phyloP scores from a whole-genome alignment of 2,797 vertebrate genomes.

The Galagoides demidoff region DNA sequence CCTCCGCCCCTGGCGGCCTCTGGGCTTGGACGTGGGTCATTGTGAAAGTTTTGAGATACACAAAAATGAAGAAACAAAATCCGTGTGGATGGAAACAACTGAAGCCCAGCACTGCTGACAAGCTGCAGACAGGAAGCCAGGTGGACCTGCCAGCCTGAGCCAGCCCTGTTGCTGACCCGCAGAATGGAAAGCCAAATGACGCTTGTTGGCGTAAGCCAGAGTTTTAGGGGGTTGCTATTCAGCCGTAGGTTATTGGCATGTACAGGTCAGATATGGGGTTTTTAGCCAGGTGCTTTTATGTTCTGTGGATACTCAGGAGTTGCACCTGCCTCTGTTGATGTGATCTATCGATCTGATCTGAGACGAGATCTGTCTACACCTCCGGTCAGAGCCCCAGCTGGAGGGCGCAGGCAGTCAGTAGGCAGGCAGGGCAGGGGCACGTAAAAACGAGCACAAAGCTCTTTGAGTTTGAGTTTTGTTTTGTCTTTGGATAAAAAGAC shows the following conservation, averaged over 20 bases:
- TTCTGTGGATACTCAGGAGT: not conserved
- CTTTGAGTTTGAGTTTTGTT: not conserved
- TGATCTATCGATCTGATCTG: not conserved
- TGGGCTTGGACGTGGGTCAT: not conserved
- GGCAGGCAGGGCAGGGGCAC: not conserved
- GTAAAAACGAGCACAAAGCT: not conserved
- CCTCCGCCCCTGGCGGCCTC: no score
- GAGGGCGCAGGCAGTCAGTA: not conserved
- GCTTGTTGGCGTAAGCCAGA: not conserved
- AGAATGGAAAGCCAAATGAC: not conserved
- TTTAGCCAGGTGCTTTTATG: not conserved
- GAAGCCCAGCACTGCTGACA: no score
- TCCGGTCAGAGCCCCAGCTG: not conserved
- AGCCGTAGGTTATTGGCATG: not conserved
- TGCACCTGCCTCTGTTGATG: not conserved
- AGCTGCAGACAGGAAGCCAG: not conserved
- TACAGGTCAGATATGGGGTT: fast-evolving
- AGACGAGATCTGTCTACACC: not conserved
- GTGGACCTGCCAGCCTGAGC: fast-evolving
- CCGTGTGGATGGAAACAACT: no score
- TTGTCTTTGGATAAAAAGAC: not conserved
- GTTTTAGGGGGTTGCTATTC: not conserved
- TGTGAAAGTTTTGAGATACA: no score
- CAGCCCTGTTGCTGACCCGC: not conserved
- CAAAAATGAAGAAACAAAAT: no score